Evolutionary conservation across 2,888 invertebrate genomes (phyloP).

Genomic region (Latrodectus hesperus): DNA sequence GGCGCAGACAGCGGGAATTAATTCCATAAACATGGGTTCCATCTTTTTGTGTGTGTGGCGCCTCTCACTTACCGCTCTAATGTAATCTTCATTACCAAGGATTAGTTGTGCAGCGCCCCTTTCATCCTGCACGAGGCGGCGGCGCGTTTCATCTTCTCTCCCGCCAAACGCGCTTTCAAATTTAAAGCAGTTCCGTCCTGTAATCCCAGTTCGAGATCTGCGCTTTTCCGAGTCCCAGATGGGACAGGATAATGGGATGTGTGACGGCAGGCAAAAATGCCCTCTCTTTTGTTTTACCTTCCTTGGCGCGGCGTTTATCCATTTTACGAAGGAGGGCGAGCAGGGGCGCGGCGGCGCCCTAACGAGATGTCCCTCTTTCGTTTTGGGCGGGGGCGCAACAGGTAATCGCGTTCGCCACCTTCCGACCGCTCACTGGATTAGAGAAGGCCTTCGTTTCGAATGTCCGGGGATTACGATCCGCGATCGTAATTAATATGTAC

Average conservation of each 20-base stretch:
- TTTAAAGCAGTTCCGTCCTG: slow-evolving; percentile 64
- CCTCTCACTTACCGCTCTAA: slow-evolving; percentile 67
- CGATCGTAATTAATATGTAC: slow-evolving; percentile 67
- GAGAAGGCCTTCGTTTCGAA: slow-evolving; percentile 7
- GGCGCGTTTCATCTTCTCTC: slow-evolving; percentile 27
- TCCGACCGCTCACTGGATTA: slow-evolving; percentile 58
- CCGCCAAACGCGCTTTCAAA: slow-evolving; percentile 66
- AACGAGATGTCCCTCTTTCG: slow-evolving; percentile 58
- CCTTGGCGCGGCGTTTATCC: slow-evolving; percentile 46
- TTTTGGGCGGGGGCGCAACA: slow-evolving; percentile 50
- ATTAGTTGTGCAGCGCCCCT: slow-evolving; percentile 62
- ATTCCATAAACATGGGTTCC: slow-evolving; percentile 68
- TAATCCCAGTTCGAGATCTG: slow-evolving; percentile 62
- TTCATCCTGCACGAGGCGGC: slow-evolving; percentile 58
- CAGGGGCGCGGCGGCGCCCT: slow-evolving; percentile 37
- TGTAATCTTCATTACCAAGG: slow-evolving; percentile 70
- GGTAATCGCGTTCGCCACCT: slow-evolving; percentile 66
- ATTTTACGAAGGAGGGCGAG: slow-evolving; percentile 38
- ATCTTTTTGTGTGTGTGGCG: slow-evolving; percentile 56
- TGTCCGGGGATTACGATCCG: slow-evolving; percentile 58
- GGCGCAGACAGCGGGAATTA: slow-evolving; percentile 65
- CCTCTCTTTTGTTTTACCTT: background rate
- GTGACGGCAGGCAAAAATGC: slow-evolving; percentile 16
- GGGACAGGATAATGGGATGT: slow-evolving; percentile 69
- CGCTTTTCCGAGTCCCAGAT: slow-evolving; percentile 59